These are phyloP conservation scores for Porites australiensis DNA, from an alignment of 64 coral and sea anemone species.

Conservation along the genomic window DNA sequence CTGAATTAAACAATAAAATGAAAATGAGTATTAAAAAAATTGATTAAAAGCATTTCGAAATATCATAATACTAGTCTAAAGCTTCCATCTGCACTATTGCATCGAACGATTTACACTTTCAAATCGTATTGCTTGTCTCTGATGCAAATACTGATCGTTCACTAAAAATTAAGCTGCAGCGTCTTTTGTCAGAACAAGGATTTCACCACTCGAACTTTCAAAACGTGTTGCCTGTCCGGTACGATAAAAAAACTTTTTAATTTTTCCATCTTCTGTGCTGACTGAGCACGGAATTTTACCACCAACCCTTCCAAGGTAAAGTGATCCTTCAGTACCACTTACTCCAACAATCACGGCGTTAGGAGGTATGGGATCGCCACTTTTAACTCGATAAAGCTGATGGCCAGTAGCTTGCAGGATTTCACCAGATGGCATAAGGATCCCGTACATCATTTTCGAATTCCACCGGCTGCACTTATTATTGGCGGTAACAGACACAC, in stretches of 20 bases:
- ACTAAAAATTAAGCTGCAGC: no score
- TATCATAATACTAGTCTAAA: no score
- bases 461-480: not conserved
- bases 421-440: not conserved
- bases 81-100: no score
- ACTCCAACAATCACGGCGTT: not conserved
- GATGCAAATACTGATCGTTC: no score
- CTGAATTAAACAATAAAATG: no score
- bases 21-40: no score
- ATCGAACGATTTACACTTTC: no score
- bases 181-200: not conserved
- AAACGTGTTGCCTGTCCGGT: not conserved
- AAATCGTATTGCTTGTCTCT: no score
- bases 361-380: not conserved
- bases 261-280: not conserved
- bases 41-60: no score
- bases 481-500: not conserved
- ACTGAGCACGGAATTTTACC: not conserved
- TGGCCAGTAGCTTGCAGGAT: not conserved
- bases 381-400: not conserved
- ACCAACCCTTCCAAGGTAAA: conserved; percentile 10
- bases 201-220: not conserved
- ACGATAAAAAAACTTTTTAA: not conserved
- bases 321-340: not conserved
- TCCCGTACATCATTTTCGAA: not conserved